Base-by-base conservation (phyloP, 2,888 invertebrate species). In the Tupiocoris notatus region DNA sequence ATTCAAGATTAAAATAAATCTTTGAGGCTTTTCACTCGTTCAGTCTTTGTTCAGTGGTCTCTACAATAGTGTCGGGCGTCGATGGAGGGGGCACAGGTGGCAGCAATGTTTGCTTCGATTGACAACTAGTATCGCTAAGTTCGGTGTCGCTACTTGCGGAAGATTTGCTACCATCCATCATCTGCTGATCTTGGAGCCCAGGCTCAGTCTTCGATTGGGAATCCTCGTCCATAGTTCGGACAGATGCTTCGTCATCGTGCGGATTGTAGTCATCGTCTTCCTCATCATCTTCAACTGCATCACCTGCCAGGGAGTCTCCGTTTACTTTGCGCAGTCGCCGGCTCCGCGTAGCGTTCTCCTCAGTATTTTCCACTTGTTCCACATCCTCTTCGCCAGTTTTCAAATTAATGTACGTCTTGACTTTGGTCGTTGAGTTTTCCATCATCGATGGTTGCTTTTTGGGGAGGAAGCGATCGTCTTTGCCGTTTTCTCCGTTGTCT, bases 321-420 rank as follows among this genome's bases (percentile, higher is more conserved):
- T 57, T 62, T 17, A 22, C 21, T 23, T 62, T 68, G 23, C 18
- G 62, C 7, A 22, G n/a, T n/a, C 20, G 17, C 63, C 3, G 24
- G 16, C 58, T 25, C 23, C 25, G 17, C 23, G 25, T 12, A 54
- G 23, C 23, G 16, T 70, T 58, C 59, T 21, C 67, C 17, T 17
- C 59, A 16, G 25, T 62, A 25, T 79, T 78, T 56, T 77, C 77
- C 25, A 76, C 78, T 9, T 66, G 20, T 67, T 78, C 78, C 16
- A 79, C 62, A 25, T 77, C 79, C 22, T 77, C 79, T 75, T 80
- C 80, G 21, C 79, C 79, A 17, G 80, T 80, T 75, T 78, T 79
- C 39, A 79, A 66, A 74, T 80, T 79, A 2, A 79, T 79, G 17
- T 78, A 80, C 20, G 78, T 74, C 9, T 58, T 77, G 25, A 80